Base-by-base conservation (phyloP, 2,888 invertebrate genomes). In the Nymphalis urticae region DNA sequence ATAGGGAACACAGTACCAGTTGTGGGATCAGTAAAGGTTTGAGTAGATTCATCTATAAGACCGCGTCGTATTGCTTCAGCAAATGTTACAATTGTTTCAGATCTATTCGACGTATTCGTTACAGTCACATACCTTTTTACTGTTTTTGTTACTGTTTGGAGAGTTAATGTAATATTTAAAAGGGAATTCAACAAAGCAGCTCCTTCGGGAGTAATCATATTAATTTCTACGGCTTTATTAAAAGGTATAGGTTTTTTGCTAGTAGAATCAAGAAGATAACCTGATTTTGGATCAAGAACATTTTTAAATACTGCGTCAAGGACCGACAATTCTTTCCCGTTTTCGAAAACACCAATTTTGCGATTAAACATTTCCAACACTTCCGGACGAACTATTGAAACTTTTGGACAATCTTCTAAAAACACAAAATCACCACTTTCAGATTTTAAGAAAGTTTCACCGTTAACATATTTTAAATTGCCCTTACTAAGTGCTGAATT, bases 251-350 rank as follows among this genome's bases (percentile, higher is more conserved):
- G 94, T 81, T 94, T 95, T 78, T 95, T 95, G 56, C 94, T 95
- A 73, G 93, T 91, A 21, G 96, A 94, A 81, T 98, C 96, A 71
- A 98, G 88, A 73, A 98, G 94, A 85, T 97, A 95, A 10, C 98
- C 98, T 36, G 96, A 96, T 86, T 95, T 95, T 0, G 98, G 97
- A 85, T 99, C 98, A 65, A 99, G 94, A 79, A 96, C 94, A 78
- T 96, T 97, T 78, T 95, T 95, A 77, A 97, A 95, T 70, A 98
- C 98, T 21, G 98, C 96, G 84, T 98, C 97, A 75, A 98, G 90
- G n/a, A 97, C 96, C 65, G 94, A 95, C 48, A 98, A 87, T 87
- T 98, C 97, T 71, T 93, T 94, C 19, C 95, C 95, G 72, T 95
- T 94, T 82, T 96, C 95, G 75, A 95, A 95, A 68, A 98, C 95